Evolutionary conservation across 1,140 invertebrate genomes (phyloP).

Genomic region (Apis cerana): DNA sequence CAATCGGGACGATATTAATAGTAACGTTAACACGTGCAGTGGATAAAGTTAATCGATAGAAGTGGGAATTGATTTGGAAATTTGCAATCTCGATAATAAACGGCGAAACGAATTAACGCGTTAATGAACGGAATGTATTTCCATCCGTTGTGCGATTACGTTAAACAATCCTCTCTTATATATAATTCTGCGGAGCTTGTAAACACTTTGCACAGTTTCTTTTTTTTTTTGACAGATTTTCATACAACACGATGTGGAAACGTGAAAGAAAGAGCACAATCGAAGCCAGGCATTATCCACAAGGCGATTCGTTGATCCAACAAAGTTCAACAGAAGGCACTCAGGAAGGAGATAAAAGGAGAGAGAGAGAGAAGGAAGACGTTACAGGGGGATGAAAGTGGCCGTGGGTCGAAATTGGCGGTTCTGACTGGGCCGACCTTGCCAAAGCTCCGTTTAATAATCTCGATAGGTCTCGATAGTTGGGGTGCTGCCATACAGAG

Average conservation of each 20-base stretch:
- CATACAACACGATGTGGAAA: too few species aligned
- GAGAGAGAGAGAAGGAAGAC: too few species aligned
- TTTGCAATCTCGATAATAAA: background rate
- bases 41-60: background rate
- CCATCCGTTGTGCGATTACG: background rate
- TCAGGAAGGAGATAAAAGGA: constrained; percentile 52
- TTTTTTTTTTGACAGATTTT: background rate
- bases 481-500: background rate
- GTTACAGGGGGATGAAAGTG: constrained; percentile 45
- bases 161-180: too few species aligned
- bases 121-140: background rate
- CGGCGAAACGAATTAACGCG: background rate
- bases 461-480: constrained; percentile 48
- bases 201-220: too few species aligned
- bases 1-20: background rate
- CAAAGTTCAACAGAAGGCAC: constrained; percentile 59
- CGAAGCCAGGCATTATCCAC: too few species aligned
- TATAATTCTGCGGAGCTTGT: too few species aligned
- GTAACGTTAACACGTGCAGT: background rate
- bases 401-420: constrained; percentile 55
- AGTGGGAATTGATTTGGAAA: constrained; percentile 35
- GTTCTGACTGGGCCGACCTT: constrained; percentile 56
- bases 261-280: too few species aligned
- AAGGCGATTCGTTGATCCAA: constrained; percentile 48
- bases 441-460: constrained; percentile 66